Evolutionary conservation across 2,113 vertebrate species (phyloP), one percentile per base, ranked within the genome.

Genomic region (Mirza zaza): DNA sequence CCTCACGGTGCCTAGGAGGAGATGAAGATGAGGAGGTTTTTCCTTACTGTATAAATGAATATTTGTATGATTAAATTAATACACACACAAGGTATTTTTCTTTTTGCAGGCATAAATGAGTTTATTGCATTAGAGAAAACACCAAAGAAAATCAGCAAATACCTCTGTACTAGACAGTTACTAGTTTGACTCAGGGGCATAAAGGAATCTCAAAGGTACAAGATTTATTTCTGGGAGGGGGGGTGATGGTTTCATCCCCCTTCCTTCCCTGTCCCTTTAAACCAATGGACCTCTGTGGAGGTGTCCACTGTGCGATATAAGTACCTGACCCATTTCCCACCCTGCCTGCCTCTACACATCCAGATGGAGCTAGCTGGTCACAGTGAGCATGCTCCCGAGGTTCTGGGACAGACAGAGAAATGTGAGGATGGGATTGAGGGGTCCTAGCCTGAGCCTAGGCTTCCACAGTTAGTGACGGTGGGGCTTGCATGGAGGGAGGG

Each of bases 11-110:
- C 99, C 99, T 99, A 99, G 98, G 98, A 48, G 48, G 48, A 98
- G 97, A 97, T 97, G 81, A 95, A 98, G 97, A 98, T 98, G 98
- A 99, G 98, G 45, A 48, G 2, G 98, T 98, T 98, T 98, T 99
- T 99, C 99, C 98, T 99, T 99, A 98, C 99, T 99, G 99, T 99
- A 98, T 99, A 99, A 99, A 99, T 99, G 99, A 99, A 99, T 99
- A 99, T 99, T 99, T 99, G 99, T 99, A 99, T 99, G 99, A 99
- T 99, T 99, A 99, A 99, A 99, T 99, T 99, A 99, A 99, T 99
- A 99, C 98, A 97, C 65, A 93, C 63, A 48, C 48, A 97, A 48
- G 48, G 48, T 10, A 48, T 48, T 48, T 48, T 48, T 48, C 10
- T 48, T 48, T 11, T 48, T 48, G 96, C 97, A 97, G 95, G 84